These are phyloP conservation scores for Enteromius paludinosus DNA, from an alignment of 2,797 vertebrate species.

Conservation along the genomic window DNA sequence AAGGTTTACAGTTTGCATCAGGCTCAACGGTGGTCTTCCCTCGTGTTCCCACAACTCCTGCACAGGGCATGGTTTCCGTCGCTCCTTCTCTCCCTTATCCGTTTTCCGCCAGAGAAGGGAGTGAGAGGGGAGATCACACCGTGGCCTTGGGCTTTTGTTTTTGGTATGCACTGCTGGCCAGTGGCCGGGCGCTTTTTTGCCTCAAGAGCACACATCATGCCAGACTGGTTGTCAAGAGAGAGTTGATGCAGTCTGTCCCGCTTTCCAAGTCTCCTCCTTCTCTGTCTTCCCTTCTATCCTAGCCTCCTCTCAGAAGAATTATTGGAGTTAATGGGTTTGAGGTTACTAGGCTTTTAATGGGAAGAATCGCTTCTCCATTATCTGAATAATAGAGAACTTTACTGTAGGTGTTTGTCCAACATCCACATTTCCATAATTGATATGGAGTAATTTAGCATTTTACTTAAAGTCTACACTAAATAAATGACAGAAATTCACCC, in stretches of 20 bases:
- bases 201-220: conserved; percentile 10
- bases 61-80: conserved; percentile 60
- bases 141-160: conserved; percentile 74
- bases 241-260: conserved; percentile 19
- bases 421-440: not conserved
- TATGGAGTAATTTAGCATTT: not conserved
- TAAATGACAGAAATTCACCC: not conserved
- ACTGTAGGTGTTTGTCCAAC: not conserved
- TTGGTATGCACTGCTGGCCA: conserved; percentile 62
- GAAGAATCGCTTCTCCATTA: conserved; percentile 38
- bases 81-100: conserved; percentile 59
- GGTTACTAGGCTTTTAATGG: conserved; percentile 11
- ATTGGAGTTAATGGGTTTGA: not conserved
- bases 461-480: not conserved
- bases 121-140: conserved; percentile 67
- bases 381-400: not conserved
- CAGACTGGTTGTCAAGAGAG: conserved; percentile 26
- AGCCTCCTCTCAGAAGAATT: not conserved
- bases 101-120: conserved; percentile 65
- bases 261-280: conserved; percentile 10
- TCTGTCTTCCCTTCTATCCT: conserved; percentile 2
- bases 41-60: conserved; percentile 56
- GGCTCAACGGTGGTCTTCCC: conserved; percentile 28
- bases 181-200: conserved; percentile 57
- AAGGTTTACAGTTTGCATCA: not conserved